Evolutionary conservation across 2,113 vertebrate genomes (phyloP).

Genomic region (Rissa tridactyla): DNA sequence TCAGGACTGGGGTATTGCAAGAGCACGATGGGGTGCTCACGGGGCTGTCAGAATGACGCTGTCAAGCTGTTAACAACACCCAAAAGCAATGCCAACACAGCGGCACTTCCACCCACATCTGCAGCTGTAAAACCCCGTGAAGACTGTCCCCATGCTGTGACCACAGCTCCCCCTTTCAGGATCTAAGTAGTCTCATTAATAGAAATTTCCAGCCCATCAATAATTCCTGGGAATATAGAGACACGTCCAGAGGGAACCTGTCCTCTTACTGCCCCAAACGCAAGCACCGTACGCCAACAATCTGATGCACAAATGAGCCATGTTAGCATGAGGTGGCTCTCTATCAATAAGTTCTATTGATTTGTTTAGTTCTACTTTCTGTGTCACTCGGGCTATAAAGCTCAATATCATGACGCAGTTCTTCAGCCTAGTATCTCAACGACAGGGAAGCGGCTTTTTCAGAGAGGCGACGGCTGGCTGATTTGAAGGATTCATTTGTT

Average conservation of each 20-base stretch:
- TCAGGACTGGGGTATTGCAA: rapidly evolving
- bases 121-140: not conserved
- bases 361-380: not conserved
- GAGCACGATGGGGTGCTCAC: rapidly evolving
- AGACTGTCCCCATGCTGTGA: rapidly evolving
- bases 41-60: not conserved
- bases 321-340: not conserved
- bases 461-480: not conserved
- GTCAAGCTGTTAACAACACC: not conserved
- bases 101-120: not conserved
- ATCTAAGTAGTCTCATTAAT: not conserved
- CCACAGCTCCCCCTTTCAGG: not conserved
- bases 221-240: not conserved
- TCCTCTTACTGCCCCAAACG: not conserved
- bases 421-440: not conserved
- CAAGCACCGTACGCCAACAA: rapidly evolving
- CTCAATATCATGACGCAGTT: not conserved
- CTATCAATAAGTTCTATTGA: not conserved
- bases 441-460: not conserved
- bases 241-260: not conserved
- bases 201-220: not conserved
- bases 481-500: not conserved
- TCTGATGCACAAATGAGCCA: not conserved
- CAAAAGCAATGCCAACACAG: not conserved
- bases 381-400: not conserved